These are phyloP conservation scores for Hypercompe scribonia DNA, from an alignment of 2,888 invertebrate genomes.

Conservation along the genomic window DNA sequence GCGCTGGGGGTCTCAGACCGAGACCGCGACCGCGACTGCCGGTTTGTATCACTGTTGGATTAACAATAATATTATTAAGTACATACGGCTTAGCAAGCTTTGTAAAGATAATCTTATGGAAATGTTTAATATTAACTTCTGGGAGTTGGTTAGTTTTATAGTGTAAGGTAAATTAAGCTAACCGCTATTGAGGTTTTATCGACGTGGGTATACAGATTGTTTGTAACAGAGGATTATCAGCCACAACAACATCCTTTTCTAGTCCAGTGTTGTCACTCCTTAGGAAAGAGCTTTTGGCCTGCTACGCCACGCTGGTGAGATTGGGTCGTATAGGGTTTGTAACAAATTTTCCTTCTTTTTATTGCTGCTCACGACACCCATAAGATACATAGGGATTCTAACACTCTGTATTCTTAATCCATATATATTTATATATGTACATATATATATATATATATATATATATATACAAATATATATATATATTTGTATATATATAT, in stretches of 20 bases:
- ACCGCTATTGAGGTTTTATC: neutral
- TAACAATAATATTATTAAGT: conserved; percentile 28
- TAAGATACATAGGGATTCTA: no score
- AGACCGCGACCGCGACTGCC: conserved; percentile 75
- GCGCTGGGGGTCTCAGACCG: conserved; percentile 80
- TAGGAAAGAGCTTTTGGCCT: no score
- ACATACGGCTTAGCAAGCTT: conserved; percentile 11
- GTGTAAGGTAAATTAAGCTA: neutral
- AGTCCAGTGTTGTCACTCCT: neutral
- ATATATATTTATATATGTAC: no score
- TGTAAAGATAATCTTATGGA: conserved; percentile 18
- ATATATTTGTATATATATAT: no score
- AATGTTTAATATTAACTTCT: conserved; percentile 7
- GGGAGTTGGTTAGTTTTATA: neutral
- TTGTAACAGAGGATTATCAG: neutral
- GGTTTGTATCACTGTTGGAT: conserved; percentile 46
- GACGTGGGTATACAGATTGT: neutral
- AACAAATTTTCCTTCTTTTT: no score
- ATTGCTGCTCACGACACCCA: no score
- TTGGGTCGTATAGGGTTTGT: no score
- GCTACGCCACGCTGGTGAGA: no score
- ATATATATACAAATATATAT: no score
- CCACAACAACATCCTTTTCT: no score
- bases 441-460: no score
- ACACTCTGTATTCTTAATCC: no score